Evolutionary conservation across 2,888 invertebrate species (phyloP).

Genomic region (Ophonus ardosiacus): DNA sequence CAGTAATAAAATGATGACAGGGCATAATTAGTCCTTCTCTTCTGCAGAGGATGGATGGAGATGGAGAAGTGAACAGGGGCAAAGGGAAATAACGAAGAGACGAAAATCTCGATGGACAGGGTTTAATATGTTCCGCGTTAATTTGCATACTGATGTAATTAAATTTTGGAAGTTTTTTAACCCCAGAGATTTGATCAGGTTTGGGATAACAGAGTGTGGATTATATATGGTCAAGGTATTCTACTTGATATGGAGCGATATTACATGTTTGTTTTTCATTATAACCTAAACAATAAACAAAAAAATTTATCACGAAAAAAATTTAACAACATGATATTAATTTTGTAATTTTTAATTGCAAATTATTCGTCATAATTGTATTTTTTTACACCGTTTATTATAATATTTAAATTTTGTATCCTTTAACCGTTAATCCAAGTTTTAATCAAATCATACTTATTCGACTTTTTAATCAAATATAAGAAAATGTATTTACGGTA

Average conservation of each 20-base stretch:
- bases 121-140: constrained; percentile 45
- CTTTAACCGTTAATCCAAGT: background rate
- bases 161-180: constrained; percentile 36
- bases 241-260: background rate
- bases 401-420: background rate
- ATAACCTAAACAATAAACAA: background rate
- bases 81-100: constrained; percentile 11
- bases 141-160: constrained; percentile 49
- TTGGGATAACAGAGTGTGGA: constrained; percentile 10
- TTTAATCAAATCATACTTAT: too few relatives aligned
- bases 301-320: background rate
- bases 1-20: constrained; percentile 61
- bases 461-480: too few relatives aligned
- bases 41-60: constrained; percentile 18
- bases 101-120: constrained; percentile 42
- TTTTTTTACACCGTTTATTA: background rate
- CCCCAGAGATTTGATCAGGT: constrained; percentile 12
- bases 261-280: background rate
- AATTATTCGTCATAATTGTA: background rate
- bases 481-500: too few relatives aligned
- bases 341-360: too few relatives aligned
- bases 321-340: too few relatives aligned
- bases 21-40: constrained; percentile 49
- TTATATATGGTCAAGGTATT: constrained; percentile 18
- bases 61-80: background rate